Evolutionary conservation across 2,888 invertebrate genomes (phyloP).

Genomic region (Trissoscelio sp.): DNA sequence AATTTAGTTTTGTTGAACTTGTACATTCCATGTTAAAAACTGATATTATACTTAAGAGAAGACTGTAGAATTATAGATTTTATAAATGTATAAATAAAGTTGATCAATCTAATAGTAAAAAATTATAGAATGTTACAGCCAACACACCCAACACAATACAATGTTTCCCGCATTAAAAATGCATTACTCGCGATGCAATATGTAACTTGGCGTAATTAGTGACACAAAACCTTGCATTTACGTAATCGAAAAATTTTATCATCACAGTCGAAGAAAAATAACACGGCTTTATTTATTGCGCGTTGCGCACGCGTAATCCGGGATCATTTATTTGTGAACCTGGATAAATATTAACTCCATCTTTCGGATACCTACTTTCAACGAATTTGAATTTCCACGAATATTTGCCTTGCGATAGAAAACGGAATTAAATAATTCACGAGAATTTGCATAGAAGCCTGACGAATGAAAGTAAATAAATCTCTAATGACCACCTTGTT

Average conservation of each 20-base stretch:
- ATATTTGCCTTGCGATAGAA: constrained; percentile 8
- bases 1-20: too few relatives aligned
- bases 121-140: not conserved
- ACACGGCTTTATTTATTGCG: constrained; percentile 8
- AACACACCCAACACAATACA: not conserved
- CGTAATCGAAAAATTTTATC: constrained; percentile 30
- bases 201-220: constrained; percentile 28
- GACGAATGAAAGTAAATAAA: constrained; percentile 40
- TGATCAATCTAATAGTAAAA: too few relatives aligned
- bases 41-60: too few relatives aligned
- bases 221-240: constrained; percentile 40
- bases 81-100: not conserved
- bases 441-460: constrained; percentile 10
- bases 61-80: too few relatives aligned
- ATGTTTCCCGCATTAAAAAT: constrained; percentile 22
- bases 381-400: constrained; percentile 11
- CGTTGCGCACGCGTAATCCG: not conserved
- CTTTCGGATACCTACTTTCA: constrained; percentile 18
- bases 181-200: constrained; percentile 1
- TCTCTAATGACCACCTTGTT: constrained; percentile 35
- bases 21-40: too few relatives aligned
- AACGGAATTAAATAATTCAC: constrained; percentile 29
- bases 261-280: constrained; percentile 19
- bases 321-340: not conserved
- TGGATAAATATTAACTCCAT: not conserved